Evolutionary conservation across 2,888 invertebrate genomes (phyloP), one percentile per base, ranked within the genome.

Genomic region (Troides oblongomaculatus): DNA sequence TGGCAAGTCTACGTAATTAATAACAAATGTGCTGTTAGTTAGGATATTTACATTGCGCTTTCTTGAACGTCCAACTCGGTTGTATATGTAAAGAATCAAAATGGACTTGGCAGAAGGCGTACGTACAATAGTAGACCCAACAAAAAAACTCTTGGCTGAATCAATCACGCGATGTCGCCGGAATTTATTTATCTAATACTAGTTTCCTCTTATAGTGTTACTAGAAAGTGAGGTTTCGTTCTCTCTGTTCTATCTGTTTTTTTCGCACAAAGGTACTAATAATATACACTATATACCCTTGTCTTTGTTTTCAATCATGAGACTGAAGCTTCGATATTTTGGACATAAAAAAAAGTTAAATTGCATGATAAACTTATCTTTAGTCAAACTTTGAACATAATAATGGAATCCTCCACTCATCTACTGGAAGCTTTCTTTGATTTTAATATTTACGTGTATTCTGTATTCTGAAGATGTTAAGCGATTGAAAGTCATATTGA

Each of bases 151-250:
- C 62, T 46, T 62, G 2, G 62, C 7, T 53, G 39, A 63, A 63
- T 53, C 62, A 63, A 63, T 63, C 50, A 46, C 30, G 53, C 18
- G 18, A 53, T 14, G 53, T n/a, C 17, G 7, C 50, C 53, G n/a
- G 25, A 36, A 53, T 50, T 62, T 50, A 50, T 53, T 63, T 63
- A 63, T 63, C 62, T 53, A 63, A 63, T 25, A 63, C 62, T 30
- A 53, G 50, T 63, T 63, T 63, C 62, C 62, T 63, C n/a, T 63
- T 63, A 50, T 30, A 43, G 62, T 3, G 14, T 25, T 6, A 53
- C 6, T 62, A 63, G n/a, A 63, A 25, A 53, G 25, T 63, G 25
- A 8, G 53, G 30, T 50, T 53, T 1, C 21, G 21, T 21, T 21
- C 21, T 21, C 21, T 21, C 21, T 1, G 21, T 21, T 21, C 21